Evolutionary conservation across 1,140 invertebrate genomes (phyloP), one percentile per base, ranked within the genome.

Genomic region (Apis dorsata): DNA sequence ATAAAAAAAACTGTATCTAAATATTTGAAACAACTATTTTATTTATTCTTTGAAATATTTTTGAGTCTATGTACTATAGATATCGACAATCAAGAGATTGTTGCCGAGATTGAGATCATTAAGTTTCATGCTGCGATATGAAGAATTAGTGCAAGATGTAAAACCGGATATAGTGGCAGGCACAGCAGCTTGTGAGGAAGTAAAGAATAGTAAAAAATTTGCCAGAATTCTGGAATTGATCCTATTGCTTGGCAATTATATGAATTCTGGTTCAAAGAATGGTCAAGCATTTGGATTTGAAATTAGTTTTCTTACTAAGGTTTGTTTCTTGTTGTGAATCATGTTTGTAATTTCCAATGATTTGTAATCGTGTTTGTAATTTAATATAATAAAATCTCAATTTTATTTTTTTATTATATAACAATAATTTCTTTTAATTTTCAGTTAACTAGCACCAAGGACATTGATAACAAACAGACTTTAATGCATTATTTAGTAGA

Each of bases 111-210:
- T 99, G 70, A 97, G 97, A 89, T 98, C 98, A 76, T 95, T 99
- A 55, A 97, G 97, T 88, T 99, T 99, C 91, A 98, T 98, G 94
- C 95, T 98, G 90, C 96, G 96, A 81, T 98, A 98, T 92, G 92
- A 95, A 9, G 98, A 99, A 93, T 94, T 97, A 90, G 95, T 98
- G 19, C 95, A 96, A 88, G 99, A 99, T 92, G 96, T 99, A 51
- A 99, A 99, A 94, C 98, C 98, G 49, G 97, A 98, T 90, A 98
- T 99, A 92, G 98, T 99, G 0, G 97, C 98, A 11, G 98, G 97
- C 1, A 99, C 98, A 12, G 98, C 98, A 21, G 99, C 98, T 13
- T 99, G 98, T 92, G 98, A 99, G 91, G 98, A 99, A 94, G 96
- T 99, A 1, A 97, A 97, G 86, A 95, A 95, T 13, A 99, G 98